These are phyloP conservation scores for Tychaedon coryphoeus DNA, from an alignment of 2,113 vertebrate species.

Conservation along the genomic window DNA sequence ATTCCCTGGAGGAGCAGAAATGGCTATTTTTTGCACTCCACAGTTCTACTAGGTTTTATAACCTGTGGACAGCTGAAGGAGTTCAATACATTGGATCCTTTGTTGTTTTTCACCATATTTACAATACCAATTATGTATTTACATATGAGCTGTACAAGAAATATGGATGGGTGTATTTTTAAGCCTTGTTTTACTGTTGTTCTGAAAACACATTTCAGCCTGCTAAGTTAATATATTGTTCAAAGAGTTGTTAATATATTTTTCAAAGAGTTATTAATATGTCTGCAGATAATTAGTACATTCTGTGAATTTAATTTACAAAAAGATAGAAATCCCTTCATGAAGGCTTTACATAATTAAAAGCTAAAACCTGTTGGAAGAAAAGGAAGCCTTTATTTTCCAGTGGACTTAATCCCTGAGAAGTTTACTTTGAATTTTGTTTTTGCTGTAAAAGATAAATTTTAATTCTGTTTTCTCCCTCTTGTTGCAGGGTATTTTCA, in stretches of 20 bases:
- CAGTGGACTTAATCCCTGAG: conserved; percentile 5
- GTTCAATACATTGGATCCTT: neutral
- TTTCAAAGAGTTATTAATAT: conserved; percentile 6
- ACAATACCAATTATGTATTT: neutral
- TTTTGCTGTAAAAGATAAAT: conserved; percentile 43
- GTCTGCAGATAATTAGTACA: conserved; percentile 4
- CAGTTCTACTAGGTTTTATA: neutral
- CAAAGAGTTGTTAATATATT: neutral
- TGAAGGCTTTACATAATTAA: conserved; percentile 53
- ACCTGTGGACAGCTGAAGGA: neutral
- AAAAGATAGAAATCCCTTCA: conserved; percentile 10
- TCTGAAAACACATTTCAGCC: conserved; percentile 12
- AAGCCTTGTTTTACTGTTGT: neutral
- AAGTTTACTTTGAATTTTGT: conserved; percentile 18
- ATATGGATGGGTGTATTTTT: neutral
- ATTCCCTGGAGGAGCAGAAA: neutral
- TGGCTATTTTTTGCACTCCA: neutral
- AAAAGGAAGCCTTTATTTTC: neutral
- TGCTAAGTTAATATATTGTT: neutral
- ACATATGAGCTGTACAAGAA: neutral
- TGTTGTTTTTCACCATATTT: neutral
- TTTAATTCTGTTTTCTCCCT: conserved; percentile 43
- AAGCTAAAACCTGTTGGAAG: neutral
- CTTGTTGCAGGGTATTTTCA: conserved; percentile 42
- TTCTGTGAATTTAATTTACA: conserved; percentile 29